Percentiles rank a stretch among this genome's conserved stretches.
Evolutionary conservation across 2,888 invertebrate genomes (phyloP).

Genomic region (Plagodis pulveraria): DNA sequence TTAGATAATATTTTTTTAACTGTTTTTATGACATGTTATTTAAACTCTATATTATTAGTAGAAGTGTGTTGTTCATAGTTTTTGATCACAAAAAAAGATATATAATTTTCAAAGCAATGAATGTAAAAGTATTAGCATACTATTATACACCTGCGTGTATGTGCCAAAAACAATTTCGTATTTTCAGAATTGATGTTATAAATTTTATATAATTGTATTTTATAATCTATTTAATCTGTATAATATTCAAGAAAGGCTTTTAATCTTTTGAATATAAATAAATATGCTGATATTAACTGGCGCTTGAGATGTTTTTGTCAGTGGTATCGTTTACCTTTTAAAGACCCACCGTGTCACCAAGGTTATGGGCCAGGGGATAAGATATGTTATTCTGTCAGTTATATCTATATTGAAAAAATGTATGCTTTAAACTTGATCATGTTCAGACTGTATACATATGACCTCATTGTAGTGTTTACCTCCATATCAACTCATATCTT

Average conservation of each 20-base stretch:
- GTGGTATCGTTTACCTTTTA: too few species aligned
- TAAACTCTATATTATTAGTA: background rate
- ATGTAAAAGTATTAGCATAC: conserved; percentile 5
- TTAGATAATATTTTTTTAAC: background rate
- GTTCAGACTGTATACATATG: conserved; percentile 10
- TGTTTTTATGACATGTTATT: background rate
- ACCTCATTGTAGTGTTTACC: conserved; percentile 23
- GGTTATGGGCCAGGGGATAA: too few species aligned
- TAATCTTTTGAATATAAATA: too few species aligned
- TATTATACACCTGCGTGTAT: conserved; percentile 12
- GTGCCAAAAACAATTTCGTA: conserved; percentile 33
- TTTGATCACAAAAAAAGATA: conserved; percentile 9
- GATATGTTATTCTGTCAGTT: too few species aligned
- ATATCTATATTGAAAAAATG: too few species aligned
- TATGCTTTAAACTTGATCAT: background rate
- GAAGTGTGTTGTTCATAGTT: background rate
- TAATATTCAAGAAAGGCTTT: background rate
- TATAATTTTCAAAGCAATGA: conserved; percentile 16
- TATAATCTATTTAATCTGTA: conserved; percentile 5
- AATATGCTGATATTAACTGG: too few species aligned
- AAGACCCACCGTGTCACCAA: too few species aligned
- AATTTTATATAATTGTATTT: conserved; percentile 21
- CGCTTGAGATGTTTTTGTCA: too few species aligned
- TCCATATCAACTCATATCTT: conserved; percentile 34
- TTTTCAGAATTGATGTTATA: conserved; percentile 29